phyloP scores from a whole-genome alignment of 2,113 vertebrate genomes.

The Nothobranchius kuhntae region DNA sequence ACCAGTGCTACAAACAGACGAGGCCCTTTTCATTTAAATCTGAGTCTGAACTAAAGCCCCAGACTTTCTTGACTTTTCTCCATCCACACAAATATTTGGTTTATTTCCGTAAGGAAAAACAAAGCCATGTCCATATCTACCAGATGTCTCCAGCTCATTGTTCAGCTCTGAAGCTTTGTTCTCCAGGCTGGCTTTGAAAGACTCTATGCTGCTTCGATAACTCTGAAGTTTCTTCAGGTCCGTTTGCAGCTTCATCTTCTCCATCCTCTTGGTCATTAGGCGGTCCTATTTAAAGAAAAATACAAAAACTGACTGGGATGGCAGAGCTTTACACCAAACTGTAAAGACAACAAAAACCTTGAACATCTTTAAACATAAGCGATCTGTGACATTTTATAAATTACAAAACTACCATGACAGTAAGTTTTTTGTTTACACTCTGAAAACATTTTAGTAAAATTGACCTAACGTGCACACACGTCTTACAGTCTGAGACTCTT shows the following conservation, averaged over 20 bases:
- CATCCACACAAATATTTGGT: too few species aligned
- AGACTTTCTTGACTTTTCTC: too few species aligned
- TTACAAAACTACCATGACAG: too few species aligned
- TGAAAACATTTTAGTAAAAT: too few species aligned
- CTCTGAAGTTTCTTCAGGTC: conserved; percentile 90
- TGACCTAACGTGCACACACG: too few species aligned
- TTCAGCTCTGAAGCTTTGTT: conserved; percentile 79
- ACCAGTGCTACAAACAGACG: too few species aligned
- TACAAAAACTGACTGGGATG: neutral
- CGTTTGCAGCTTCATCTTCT: conserved; percentile 85
- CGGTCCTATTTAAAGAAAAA: conserved; percentile 81
- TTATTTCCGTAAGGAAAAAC: neutral
- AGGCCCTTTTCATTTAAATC: too few species aligned
- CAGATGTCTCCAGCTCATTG: conserved; percentile 83
- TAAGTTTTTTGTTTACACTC: too few species aligned
- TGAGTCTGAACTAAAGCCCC: too few species aligned
- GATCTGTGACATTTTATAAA: too few species aligned
- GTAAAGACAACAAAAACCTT: neutral
- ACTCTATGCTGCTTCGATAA: conserved; percentile 83
- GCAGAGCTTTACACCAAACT: neutral
- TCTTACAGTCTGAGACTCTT: conserved; percentile 87
- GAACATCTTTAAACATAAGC: neutral
- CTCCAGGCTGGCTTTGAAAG: conserved; percentile 80
- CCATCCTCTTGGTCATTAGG: conserved; percentile 82
- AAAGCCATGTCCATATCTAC: conserved; percentile 68